Base-by-base conservation (phyloP, 2,888 invertebrate genomes). In the Leptura quadrifasciata region DNA sequence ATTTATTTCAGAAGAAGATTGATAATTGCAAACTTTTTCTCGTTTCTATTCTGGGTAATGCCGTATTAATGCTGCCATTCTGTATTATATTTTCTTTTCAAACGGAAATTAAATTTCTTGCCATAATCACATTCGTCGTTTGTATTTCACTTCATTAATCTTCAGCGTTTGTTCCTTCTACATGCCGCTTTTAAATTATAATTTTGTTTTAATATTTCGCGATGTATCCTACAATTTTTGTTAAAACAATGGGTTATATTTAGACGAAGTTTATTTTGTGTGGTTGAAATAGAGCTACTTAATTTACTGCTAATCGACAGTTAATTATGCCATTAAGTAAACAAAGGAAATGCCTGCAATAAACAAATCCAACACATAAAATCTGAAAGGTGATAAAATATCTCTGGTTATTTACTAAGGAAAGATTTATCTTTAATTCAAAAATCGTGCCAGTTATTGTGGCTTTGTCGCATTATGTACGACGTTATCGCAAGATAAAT, bases 71-170 rank as follows among this genome's bases (percentile, higher is more conserved):
- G 71, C 52, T 54, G 24, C 27, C 61, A 52, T 31, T 58, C 61
- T n/a, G 61, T 61, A 52, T 76, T 75, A 73, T 65, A 58, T 72
- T 65, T 72, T 57, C 17, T 64, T 74, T 74, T 74, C 47, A 73
- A 75, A 73, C 79, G 79, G 76, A 80, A 80, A 80, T 80, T 80
- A 78, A 80, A 80, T 80, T 80, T 76, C 78, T 76, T 72, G 24
- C 68, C 65, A 61, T 76, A 77, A 76, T 76, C 75, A 73, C 71
- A 65, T 73, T 73, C 72, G 72, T 67, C 73, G 73, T 76, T 78
- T 76, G 75, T 76, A 72, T 72, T 74, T 75, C 74, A 78, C 76
- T 75, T 78, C 79, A 78, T 80, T 79, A 79, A 79, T 78, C 77
- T 76, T 74, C 9, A 27, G 60, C 71, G 35, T 57, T 69, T 35